Evolutionary conservation across 2,113 vertebrate genomes (phyloP).

Genomic region (Willisornis vidua): DNA sequence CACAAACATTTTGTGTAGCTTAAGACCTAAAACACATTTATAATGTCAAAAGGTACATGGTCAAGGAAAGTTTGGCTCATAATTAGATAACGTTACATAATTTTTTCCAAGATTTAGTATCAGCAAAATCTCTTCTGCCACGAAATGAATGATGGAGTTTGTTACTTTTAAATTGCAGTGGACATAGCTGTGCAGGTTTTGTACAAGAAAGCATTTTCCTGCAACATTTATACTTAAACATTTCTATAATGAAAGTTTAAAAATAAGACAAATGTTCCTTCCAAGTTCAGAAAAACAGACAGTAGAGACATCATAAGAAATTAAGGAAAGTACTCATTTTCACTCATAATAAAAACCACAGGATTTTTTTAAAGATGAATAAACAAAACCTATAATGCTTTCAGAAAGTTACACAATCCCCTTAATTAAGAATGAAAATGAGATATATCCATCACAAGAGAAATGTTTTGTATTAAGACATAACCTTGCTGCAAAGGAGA

Average conservation of each 20-base stretch:
- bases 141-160: not conserved
- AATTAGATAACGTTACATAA: not conserved
- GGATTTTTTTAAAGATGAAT: not conserved
- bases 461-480: not conserved
- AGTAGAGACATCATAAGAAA: not conserved
- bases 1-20: not conserved
- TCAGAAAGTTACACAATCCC: not conserved
- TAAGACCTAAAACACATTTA: not conserved
- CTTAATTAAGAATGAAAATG: not conserved
- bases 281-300: not conserved
- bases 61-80: not conserved
- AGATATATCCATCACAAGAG: not conserved
- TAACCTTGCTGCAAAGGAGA: not conserved
- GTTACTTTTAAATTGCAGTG: not conserved
- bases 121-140: not conserved
- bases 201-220: not conserved
- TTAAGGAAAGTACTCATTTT: not conserved
- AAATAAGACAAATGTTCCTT: not conserved
- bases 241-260: not conserved
- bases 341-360: not conserved
- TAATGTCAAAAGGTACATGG: not conserved
- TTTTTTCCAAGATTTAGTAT: not conserved
- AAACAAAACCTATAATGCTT: not conserved
- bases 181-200: not conserved
- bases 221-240: not conserved